Evolutionary conservation across 2,113 vertebrate genomes (phyloP).

Genomic region (Ciconia maguari): DNA sequence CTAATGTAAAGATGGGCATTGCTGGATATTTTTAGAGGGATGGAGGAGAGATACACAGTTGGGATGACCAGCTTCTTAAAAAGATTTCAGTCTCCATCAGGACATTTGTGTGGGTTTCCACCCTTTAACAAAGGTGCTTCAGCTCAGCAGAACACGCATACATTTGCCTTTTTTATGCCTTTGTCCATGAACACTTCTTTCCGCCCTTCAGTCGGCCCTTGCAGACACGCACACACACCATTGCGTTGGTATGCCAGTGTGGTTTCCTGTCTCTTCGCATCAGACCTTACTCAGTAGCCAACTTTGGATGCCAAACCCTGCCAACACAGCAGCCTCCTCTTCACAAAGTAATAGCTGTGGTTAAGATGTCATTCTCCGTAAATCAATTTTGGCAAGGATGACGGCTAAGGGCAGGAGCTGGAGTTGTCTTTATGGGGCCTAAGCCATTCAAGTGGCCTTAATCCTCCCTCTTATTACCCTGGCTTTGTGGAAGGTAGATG

Average conservation of each 20-base stretch:
- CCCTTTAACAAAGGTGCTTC: not conserved
- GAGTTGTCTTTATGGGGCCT: constrained; percentile 27
- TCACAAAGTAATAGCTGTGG: constrained; percentile 57
- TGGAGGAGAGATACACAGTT: not conserved
- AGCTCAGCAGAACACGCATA: not conserved
- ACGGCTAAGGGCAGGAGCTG: constrained; percentile 53
- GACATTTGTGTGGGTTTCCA: constrained; percentile 21
- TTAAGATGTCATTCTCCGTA: constrained; percentile 66
- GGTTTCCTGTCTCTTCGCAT: constrained; percentile 60
- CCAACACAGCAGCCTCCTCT: constrained; percentile 23
- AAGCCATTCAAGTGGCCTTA: constrained; percentile 68
- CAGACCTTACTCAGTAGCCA: constrained; percentile 53
- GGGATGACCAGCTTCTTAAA: not conserved
- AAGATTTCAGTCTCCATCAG: not conserved
- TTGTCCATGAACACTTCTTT: constrained; percentile 21
- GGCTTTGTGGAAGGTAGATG: constrained; percentile 58
- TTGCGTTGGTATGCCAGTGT: not conserved
- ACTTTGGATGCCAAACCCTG: constrained; percentile 53
- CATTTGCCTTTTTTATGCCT: constrained; percentile 28
- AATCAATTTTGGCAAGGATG: constrained; percentile 66
- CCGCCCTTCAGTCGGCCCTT: not conserved
- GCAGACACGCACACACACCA: not conserved
- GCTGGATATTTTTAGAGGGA: not conserved
- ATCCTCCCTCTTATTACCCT: constrained; percentile 66
- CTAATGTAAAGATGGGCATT: not conserved